Conservation (phyloP, 2,797 vertebrate species). For the Cyclopterus lumpus region DNA sequence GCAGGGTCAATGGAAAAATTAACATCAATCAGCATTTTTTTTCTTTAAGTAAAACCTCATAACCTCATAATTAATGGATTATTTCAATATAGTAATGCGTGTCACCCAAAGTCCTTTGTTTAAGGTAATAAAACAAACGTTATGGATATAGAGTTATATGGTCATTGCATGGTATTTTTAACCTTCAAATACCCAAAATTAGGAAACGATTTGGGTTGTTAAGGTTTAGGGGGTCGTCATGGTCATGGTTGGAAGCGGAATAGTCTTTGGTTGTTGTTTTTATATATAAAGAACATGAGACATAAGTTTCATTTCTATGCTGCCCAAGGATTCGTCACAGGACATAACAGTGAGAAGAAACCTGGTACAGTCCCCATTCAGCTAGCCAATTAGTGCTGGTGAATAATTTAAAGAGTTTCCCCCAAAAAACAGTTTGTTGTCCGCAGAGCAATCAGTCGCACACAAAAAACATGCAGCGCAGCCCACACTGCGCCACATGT, state of each 20-base stretch:
- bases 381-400: slow-evolving; percentile 66
- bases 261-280: neutral
- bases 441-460: slow-evolving; percentile 48
- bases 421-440: slow-evolving; percentile 54
- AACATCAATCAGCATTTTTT: neutral
- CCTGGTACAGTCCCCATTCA: slow-evolving; percentile 56
- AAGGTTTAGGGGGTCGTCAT: neutral
- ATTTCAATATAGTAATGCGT: neutral
- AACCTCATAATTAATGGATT: neutral
- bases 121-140: neutral
- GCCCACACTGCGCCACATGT: slow-evolving; percentile 16
- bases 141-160: neutral
- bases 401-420: slow-evolving; percentile 77
- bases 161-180: neutral
- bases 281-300: neutral
- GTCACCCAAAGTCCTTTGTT: neutral
- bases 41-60: neutral
- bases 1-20: neutral
- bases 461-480: slow-evolving; percentile 18
- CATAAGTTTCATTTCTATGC: slow-evolving; percentile 10
- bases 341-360: slow-evolving; percentile 48
- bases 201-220: neutral
- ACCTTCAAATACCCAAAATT: neutral
- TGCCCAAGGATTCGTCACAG: slow-evolving; percentile 22
- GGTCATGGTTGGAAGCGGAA: neutral